Percentiles rank a stretch among this genome's conserved stretches.
Evolutionary conservation across 2,888 invertebrate species (phyloP).

Genomic region (Lymantria dispar): DNA sequence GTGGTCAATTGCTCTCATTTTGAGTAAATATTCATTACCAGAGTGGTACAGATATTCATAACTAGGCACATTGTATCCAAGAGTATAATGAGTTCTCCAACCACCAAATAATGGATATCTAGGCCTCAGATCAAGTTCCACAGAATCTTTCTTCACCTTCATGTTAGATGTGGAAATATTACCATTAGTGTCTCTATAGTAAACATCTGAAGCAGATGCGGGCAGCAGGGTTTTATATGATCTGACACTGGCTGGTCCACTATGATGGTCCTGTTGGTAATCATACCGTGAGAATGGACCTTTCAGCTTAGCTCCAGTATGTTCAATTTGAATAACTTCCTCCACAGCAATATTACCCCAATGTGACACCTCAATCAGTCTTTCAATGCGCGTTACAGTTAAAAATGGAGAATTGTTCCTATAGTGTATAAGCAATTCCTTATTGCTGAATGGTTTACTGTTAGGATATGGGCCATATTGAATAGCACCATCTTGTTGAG

Average conservation of each 20-base stretch:
- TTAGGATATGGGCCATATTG: constrained; percentile 95
- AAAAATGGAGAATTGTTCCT: constrained; percentile 98
- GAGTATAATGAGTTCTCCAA: constrained; percentile 98
- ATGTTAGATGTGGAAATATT: constrained; percentile 99
- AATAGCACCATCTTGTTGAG: constrained; percentile 90
- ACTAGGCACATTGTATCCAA: constrained; percentile 98
- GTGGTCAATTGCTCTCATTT: constrained; percentile 97
- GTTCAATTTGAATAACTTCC: constrained; percentile 94
- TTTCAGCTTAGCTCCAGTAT: constrained; percentile 96
- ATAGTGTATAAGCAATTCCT: constrained; percentile 92
- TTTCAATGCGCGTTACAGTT: constrained; percentile 92
- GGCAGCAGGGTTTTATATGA: constrained; percentile 93
- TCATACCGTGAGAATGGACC: constrained; percentile 98
- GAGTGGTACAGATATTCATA: constrained; percentile 95
- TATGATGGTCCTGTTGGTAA: constrained; percentile 95
- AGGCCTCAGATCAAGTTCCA: constrained; percentile 97
- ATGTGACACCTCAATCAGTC: constrained; percentile 97
- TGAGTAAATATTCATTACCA: constrained; percentile 90
- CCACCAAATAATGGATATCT: constrained; percentile 99
- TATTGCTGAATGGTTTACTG: constrained; percentile 80
- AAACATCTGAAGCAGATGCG: constrained; percentile 96
- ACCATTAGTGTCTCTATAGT: constrained; percentile 98
- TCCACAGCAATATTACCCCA: constrained; percentile 99
- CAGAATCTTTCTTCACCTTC: constrained; percentile 92
- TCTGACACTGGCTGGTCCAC: constrained; percentile 94